These are phyloP conservation scores for Mus musculus DNA, from an alignment of 2,113 vertebrate genomes.

Conservation along the genomic window GRCm39 chr16:39012501-39013000, in stretches of 20 bases:
- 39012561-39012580: neutral
- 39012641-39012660: neutral
- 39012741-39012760: neutral
- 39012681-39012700: neutral
- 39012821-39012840: neutral
- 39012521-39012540: neutral
- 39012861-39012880: neutral
- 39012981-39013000: neutral
- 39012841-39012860: too few relatives aligned
- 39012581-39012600: neutral
- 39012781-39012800: too few relatives aligned
- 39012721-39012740: neutral
- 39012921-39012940: neutral
- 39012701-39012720: too few relatives aligned
- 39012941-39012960: neutral
- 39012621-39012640: neutral
- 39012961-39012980: neutral
- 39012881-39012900: neutral
- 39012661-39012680: neutral
- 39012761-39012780: neutral
- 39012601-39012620: neutral
- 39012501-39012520: slow-evolving; percentile 51
- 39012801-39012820: neutral
- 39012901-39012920: neutral
- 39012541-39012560: neutral